These are phyloP conservation scores for Mesembrinibis cayennensis DNA, from an alignment of 2,113 vertebrate species.

Conservation along the genomic window DNA sequence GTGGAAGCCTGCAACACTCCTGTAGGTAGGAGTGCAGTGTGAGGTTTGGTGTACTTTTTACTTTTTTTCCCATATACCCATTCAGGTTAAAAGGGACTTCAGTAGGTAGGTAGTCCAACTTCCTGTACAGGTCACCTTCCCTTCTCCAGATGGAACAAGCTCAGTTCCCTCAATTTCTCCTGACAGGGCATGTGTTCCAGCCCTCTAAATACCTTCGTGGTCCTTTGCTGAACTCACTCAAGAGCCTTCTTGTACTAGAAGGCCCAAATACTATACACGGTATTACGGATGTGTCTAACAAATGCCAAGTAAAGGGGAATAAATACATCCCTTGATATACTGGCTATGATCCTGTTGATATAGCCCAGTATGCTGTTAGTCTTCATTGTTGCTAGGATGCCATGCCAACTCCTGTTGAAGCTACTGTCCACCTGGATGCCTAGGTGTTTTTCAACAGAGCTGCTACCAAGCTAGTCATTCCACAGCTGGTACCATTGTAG, in stretches of 20 bases:
- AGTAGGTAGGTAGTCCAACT: neutral
- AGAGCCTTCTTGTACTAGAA: neutral
- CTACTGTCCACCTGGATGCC: neutral
- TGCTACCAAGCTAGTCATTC: neutral
- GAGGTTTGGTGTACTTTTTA: conserved; percentile 28
- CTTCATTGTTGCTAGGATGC: neutral
- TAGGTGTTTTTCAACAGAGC: neutral
- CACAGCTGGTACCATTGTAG: neutral
- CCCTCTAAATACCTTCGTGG: neutral
- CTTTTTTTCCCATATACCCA: neutral
- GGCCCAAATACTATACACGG: neutral
- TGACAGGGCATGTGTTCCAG: neutral
- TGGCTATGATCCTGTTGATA: neutral
- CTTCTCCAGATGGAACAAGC: neutral
- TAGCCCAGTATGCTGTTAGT: neutral
- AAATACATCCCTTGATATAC: neutral
- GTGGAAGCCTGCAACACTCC: conserved; percentile 71
- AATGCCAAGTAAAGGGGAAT: neutral
- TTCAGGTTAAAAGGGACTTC: neutral
- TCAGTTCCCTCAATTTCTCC: neutral
- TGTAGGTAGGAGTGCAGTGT: conserved; percentile 77
- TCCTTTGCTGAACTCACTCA: neutral
- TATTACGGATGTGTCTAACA: neutral
- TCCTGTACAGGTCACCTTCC: neutral
- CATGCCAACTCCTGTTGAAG: neutral